Evolutionary conservation across 37 sponge, comb jelly and placozoan genomes (phyloP).

Genomic region (Haliclona indistincta): DNA sequence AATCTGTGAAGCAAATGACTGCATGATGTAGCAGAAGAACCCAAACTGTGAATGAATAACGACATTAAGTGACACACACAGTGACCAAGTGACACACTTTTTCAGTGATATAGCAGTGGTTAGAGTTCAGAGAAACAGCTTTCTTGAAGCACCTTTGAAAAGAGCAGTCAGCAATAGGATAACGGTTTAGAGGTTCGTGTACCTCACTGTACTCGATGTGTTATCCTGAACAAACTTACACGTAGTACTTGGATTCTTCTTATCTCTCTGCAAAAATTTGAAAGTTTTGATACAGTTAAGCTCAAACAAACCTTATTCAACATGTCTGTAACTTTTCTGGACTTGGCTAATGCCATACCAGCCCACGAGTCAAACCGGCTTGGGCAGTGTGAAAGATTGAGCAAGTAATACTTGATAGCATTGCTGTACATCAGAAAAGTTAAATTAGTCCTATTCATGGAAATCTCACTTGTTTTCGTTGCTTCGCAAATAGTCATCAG

Average conservation of each 20-base stretch:
- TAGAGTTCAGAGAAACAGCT: slow-evolving; percentile 45
- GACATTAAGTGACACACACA: not conserved
- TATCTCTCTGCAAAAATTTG: slow-evolving; percentile 47
- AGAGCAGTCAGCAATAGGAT: not conserved
- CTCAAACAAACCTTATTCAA: slow-evolving; percentile 31
- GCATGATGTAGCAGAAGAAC: slow-evolving; percentile 60
- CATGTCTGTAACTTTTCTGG: slow-evolving; percentile 44
- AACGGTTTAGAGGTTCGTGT: not conserved
- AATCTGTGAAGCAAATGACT: slow-evolving; percentile 63
- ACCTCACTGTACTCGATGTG: not conserved
- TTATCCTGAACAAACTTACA: not conserved
- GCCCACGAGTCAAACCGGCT: slow-evolving; percentile 77
- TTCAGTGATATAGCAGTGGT: slow-evolving; percentile 56
- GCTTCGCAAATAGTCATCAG: slow-evolving; percentile 56
- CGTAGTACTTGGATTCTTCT: not conserved
- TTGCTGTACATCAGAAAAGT: slow-evolving; percentile 40
- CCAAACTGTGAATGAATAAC: slow-evolving; percentile 42
- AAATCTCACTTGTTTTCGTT: slow-evolving; percentile 45
- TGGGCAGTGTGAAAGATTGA: slow-evolving; percentile 56
- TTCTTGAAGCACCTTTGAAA: slow-evolving; percentile 61
- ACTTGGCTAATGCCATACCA: slow-evolving; percentile 67
- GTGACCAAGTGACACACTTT: slow-evolving; percentile 33
- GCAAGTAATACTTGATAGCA: slow-evolving; percentile 50
- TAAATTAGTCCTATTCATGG: not conserved
- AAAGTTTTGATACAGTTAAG: not conserved